Conservation (phyloP, 1,140 invertebrate species). For the Drosophila kepulauana region DNA sequence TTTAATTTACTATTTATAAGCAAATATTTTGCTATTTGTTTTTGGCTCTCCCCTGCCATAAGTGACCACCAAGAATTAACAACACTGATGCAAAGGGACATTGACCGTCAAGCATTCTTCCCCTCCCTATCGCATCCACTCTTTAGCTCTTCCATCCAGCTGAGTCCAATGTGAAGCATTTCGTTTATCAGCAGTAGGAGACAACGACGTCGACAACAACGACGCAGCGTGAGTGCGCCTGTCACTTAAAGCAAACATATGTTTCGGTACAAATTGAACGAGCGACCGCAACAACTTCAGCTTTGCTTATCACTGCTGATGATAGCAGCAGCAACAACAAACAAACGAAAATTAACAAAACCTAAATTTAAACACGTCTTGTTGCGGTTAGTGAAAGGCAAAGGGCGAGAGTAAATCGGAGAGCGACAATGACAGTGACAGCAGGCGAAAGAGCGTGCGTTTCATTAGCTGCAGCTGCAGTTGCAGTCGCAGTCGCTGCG, state of each 20-base stretch:
- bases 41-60: no score
- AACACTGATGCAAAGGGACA: conserved; percentile 41
- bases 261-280: conserved; percentile 78
- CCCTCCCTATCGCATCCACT: not conserved
- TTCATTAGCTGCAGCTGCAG: conserved; percentile 54
- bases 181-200: conserved; percentile 57
- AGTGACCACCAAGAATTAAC: no score
- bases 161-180: conserved; percentile 41
- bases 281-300: conserved; percentile 56
- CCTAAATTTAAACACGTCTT: conserved; percentile 82
- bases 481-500: conserved; percentile 27
- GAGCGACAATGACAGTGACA: no score
- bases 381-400: conserved; percentile 48
- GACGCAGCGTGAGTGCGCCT: conserved; percentile 69
- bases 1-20: no score
- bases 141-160: not conserved
- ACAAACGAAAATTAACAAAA: conserved; percentile 79
- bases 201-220: conserved; percentile 30
- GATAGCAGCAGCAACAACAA: conserved; percentile 50
- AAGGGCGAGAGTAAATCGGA: conserved; percentile 1
- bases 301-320: conserved; percentile 71
- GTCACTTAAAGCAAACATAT: conserved; percentile 80
- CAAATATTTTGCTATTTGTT: no score
- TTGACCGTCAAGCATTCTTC: conserved; percentile 49
- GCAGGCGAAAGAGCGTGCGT: conserved; percentile 4